A percentile compares a stretch with the other conserved stretches of the same genome.
Evolutionary conservation across 2,113 vertebrate species (phyloP).

Genomic region (Hyperopisus bebe): DNA sequence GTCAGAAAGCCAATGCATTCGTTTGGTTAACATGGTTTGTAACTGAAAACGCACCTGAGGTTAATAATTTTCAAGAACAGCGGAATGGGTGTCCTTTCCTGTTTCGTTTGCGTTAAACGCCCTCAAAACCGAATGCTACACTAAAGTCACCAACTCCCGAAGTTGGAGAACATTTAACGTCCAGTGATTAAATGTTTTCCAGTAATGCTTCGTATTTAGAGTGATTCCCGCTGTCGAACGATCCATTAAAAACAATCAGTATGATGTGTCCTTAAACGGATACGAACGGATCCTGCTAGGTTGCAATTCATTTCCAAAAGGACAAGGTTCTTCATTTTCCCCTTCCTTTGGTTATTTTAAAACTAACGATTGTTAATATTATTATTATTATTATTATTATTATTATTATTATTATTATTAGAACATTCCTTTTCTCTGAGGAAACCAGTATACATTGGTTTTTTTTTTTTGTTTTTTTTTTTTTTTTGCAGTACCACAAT

Average conservation of each 20-base stretch:
- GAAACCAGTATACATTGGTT: background rate
- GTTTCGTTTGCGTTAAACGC: background rate
- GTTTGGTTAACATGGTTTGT: background rate
- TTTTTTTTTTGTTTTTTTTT: background rate
- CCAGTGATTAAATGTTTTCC: background rate
- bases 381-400: too few species aligned
- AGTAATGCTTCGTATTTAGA: background rate
- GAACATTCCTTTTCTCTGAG: background rate
- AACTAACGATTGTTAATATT: background rate
- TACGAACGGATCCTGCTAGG: background rate
- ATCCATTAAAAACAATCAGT: background rate
- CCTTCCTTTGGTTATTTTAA: background rate
- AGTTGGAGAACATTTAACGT: background rate
- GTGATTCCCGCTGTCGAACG: background rate
- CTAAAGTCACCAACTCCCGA: background rate
- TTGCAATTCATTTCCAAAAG: background rate
- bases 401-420: background rate
- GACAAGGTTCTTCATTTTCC: background rate
- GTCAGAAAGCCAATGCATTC: background rate
- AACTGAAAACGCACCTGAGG: background rate
- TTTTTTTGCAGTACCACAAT: conserved; percentile 33
- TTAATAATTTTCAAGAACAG: background rate
- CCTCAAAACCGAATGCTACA: background rate
- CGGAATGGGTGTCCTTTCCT: background rate
- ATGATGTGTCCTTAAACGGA: background rate